These are phyloP conservation scores for Sinosuthora webbiana DNA, from an alignment of 2,113 vertebrate genomes.

Conservation along the genomic window DNA sequence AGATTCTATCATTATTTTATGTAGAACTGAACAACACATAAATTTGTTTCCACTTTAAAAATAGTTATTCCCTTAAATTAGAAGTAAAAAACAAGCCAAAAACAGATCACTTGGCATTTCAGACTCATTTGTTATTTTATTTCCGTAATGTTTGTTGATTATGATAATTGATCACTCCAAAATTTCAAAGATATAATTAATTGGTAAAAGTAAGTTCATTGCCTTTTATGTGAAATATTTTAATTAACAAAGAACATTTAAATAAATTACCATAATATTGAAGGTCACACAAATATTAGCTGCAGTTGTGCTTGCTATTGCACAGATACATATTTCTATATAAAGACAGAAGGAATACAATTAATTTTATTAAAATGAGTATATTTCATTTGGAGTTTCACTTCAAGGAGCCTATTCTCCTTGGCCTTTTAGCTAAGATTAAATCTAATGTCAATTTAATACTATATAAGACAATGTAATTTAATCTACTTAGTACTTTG, in stretches of 20 bases:
- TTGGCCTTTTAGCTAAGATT: background rate
- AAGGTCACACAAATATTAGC: slow-evolving; percentile 73
- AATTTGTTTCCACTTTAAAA: background rate
- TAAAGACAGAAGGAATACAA: slow-evolving; percentile 2
- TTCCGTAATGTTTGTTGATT: slow-evolving; percentile 75
- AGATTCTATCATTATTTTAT: background rate
- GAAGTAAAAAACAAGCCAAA: slow-evolving; percentile 8
- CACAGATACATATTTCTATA: background rate
- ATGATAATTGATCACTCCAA: slow-evolving; percentile 75
- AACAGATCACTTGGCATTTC: slow-evolving; percentile 57
- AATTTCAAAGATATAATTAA: slow-evolving; percentile 74
- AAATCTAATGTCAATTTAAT: background rate
- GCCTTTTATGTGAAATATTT: slow-evolving; percentile 71
- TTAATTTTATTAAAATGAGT: background rate
- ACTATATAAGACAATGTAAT: background rate
- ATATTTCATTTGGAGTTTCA: background rate
- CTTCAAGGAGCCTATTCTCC: background rate
- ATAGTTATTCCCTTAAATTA: background rate
- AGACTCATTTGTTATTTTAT: slow-evolving; percentile 68
- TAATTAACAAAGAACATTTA: slow-evolving; percentile 79
- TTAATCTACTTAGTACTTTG: background rate
- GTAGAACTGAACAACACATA: background rate
- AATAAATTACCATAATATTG: slow-evolving; percentile 78
- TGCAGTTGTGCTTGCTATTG: slow-evolving; percentile 28
- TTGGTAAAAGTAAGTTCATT: slow-evolving; percentile 69